A percentile compares a stretch with the other conserved stretches of the same genome.
These are phyloP conservation scores for Misgurnus mizolepis DNA, from an alignment of 2,113 vertebrate genomes.

Conservation along the genomic window DNA sequence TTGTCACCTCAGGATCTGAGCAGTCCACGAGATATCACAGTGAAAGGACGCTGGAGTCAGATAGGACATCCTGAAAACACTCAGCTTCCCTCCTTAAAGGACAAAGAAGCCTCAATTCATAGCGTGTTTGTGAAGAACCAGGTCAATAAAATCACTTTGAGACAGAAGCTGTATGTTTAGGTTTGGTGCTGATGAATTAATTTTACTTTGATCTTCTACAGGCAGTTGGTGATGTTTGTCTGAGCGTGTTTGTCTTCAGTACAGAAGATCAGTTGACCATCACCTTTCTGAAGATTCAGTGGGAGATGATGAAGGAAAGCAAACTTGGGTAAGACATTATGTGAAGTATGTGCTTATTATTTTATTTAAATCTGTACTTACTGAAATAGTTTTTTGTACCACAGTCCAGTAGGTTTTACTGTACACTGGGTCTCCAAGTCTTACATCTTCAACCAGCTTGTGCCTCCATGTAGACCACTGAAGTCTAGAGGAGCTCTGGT, in stretches of 20 bases:
- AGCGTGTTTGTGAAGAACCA: conserved; percentile 82
- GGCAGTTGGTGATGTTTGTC: conserved; percentile 84
- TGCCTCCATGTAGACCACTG: conserved; percentile 78
- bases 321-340: conserved; percentile 70
- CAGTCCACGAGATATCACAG: conserved; percentile 60
- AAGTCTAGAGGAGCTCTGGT: conserved; percentile 90
- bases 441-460: conserved; percentile 72
- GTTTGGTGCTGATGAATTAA: neutral
- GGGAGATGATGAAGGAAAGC: conserved; percentile 74
- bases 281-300: conserved; percentile 82
- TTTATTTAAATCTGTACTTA: neutral
- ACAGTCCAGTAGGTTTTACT: conserved; percentile 75
- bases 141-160: conserved; percentile 71
- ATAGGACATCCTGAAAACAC: conserved; percentile 73
- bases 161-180: neutral
- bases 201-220: conserved; percentile 55
- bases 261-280: conserved; percentile 76
- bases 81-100: conserved; percentile 76
- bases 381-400: neutral
- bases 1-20: conserved; percentile 63
- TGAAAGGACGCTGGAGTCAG: conserved; percentile 81
- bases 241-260: conserved; percentile 86
- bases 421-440: conserved; percentile 81
- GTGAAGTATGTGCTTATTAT: neutral
- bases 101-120: conserved; percentile 84